A percentile compares a stretch with the other conserved stretches of the same genome.
These are phyloP conservation scores for Dryococelus australis DNA, from an alignment of 2,888 invertebrate species.

Conservation along the genomic window DNA sequence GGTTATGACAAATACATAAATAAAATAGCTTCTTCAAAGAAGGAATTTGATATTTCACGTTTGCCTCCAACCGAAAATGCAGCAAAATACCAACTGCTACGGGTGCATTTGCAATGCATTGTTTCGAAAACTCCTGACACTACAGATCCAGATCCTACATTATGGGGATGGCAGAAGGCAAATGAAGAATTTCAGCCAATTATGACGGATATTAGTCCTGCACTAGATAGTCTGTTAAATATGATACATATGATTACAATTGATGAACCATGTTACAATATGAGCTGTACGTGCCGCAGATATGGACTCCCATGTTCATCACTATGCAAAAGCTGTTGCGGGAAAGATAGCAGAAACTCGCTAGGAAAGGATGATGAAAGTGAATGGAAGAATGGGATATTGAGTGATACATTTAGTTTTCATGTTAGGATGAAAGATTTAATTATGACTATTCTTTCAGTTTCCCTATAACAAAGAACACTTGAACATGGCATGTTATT, in stretches of 20 bases:
- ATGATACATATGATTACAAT: constrained; percentile 18
- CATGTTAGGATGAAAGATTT: background rate
- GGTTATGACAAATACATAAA: constrained; percentile 19
- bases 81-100: constrained; percentile 4
- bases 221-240: constrained; percentile 21
- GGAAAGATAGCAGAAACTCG: background rate
- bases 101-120: background rate
- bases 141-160: background rate
- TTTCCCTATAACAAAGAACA: constrained; percentile 12
- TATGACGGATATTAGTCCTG: background rate
- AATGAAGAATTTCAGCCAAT: constrained; percentile 24
- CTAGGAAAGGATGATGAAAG: background rate
- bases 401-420: background rate
- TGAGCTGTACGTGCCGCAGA: background rate
- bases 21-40: constrained; percentile 28
- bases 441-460: background rate
- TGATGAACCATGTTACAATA: constrained; percentile 24
- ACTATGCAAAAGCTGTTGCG: constrained; percentile 13
- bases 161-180: constrained; percentile 20
- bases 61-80: constrained; percentile 20
- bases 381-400: constrained; percentile 16
- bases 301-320: constrained; percentile 22
- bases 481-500: background rate
- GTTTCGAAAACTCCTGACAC: background rate
- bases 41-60: constrained; percentile 26